Conservation (phyloP, 2,113 vertebrate genomes). For the Campylorhamphus procurvoides region DNA sequence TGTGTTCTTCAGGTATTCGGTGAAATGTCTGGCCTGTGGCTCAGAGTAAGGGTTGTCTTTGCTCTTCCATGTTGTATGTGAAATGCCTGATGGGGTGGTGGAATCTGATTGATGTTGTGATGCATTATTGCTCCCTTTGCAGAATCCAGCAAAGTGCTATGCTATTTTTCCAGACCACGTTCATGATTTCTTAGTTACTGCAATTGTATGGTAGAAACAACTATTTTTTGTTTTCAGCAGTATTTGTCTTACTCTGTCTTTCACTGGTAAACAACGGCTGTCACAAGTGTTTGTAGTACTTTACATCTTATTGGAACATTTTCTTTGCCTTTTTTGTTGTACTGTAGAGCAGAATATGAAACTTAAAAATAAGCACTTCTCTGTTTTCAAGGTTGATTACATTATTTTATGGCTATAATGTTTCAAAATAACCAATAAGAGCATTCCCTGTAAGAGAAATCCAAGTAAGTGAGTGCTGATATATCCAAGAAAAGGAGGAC, state of each 20-base stretch:
- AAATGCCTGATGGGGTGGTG: background rate
- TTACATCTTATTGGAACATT: background rate
- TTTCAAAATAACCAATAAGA: background rate
- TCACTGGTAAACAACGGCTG: background rate
- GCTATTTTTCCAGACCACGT: background rate
- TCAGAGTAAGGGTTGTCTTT: background rate
- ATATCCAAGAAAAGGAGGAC: background rate
- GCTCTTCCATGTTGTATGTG: background rate
- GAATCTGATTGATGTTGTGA: background rate
- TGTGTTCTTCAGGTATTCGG: background rate
- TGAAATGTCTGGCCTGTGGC: background rate
- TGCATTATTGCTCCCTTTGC: background rate
- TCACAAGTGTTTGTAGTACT: background rate
- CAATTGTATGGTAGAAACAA: background rate
- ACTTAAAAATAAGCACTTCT: background rate
- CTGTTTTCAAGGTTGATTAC: conserved; percentile 35
- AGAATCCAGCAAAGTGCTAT: background rate
- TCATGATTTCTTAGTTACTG: background rate
- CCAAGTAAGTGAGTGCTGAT: background rate
- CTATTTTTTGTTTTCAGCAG: background rate
- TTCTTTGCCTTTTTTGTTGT: background rate
- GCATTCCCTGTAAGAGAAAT: background rate
- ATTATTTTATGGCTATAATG: conserved; percentile 12
- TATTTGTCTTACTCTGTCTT: background rate
- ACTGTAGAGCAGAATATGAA: background rate